phyloP scores from a whole-genome alignment of 2,888 invertebrate species.

The Xanthia togata region DNA sequence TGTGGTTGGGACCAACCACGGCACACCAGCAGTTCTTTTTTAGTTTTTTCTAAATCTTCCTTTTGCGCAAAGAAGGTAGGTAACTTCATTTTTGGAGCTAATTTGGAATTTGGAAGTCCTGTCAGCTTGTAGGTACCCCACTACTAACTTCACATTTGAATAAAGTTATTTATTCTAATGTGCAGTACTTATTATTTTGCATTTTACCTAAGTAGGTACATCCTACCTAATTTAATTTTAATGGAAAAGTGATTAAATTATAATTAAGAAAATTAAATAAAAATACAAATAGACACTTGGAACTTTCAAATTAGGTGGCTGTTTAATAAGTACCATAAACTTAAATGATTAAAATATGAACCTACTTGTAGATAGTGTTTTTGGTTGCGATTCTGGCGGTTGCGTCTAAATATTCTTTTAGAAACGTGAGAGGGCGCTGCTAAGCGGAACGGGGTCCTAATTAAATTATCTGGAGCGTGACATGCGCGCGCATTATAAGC shows the following conservation, averaged over 20 bases:
- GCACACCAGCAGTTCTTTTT: not conserved
- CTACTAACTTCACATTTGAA: not conserved
- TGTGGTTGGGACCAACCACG: not conserved
- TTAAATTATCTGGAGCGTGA: constrained; percentile 88
- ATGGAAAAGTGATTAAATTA: constrained; percentile 1
- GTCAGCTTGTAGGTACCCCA: not conserved
- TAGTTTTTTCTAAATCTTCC: not conserved
- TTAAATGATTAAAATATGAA: constrained; percentile 32
- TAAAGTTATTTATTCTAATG: not conserved
- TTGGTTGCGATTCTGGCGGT: constrained; percentile 39
- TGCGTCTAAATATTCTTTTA: constrained; percentile 78
- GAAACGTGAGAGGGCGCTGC: constrained; percentile 83
- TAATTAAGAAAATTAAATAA: constrained; percentile 8
- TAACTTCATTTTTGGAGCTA: too few species aligned
- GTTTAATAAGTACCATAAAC: not conserved
- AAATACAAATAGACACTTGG: not conserved
- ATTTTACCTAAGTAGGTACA: not conserved
- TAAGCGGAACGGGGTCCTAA: constrained; percentile 88
- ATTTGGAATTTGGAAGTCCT: too few species aligned
- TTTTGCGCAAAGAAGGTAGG: not conserved
- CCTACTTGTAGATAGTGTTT: constrained; percentile 9
- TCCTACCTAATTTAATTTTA: not conserved
- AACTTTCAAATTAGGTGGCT: constrained; percentile 14
- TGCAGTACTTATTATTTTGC: not conserved
- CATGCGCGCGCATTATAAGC: constrained; percentile 78